A percentile compares a stretch with the other conserved stretches of the same genome.
Evolutionary conservation across 2,113 vertebrate genomes (phyloP).

Genomic region (Asarcornis scutulata): DNA sequence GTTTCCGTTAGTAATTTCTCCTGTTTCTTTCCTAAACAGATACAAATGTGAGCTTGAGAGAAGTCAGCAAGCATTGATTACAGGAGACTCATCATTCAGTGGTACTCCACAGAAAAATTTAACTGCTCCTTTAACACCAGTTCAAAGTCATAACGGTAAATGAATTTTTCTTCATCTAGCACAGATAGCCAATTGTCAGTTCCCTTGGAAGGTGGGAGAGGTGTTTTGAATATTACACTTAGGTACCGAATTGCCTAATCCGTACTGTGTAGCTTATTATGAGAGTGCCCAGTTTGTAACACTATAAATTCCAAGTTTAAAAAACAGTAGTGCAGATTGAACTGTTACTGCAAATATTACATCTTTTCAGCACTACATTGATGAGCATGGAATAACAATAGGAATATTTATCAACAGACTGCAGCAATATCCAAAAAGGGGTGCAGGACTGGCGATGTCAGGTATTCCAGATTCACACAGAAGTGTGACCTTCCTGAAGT

Average conservation of each 20-base stretch:
- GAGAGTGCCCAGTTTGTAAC: background rate
- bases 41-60: constrained; percentile 88
- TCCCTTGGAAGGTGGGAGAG: background rate
- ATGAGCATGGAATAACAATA: background rate
- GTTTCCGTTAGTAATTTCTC: background rate
- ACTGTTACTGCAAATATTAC: background rate
- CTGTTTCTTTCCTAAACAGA: constrained; percentile 71
- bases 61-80: constrained; percentile 71
- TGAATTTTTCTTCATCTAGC: background rate
- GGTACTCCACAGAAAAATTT: constrained; percentile 83
- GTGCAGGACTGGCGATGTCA: background rate
- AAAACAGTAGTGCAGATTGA: background rate
- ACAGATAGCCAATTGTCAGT: background rate
- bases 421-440: background rate
- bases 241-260: background rate
- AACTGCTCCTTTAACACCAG: constrained; percentile 71
- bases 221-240: background rate
- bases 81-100: constrained; percentile 75
- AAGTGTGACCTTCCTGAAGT: background rate
- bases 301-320: background rate
- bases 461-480: background rate
- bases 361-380: background rate
- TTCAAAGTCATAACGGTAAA: constrained; percentile 80
- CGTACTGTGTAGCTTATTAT: background rate
- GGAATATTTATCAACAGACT: background rate